Evolutionary conservation across 1,140 invertebrate genomes (phyloP).

Genomic region (Drosophila azteca): DNA sequence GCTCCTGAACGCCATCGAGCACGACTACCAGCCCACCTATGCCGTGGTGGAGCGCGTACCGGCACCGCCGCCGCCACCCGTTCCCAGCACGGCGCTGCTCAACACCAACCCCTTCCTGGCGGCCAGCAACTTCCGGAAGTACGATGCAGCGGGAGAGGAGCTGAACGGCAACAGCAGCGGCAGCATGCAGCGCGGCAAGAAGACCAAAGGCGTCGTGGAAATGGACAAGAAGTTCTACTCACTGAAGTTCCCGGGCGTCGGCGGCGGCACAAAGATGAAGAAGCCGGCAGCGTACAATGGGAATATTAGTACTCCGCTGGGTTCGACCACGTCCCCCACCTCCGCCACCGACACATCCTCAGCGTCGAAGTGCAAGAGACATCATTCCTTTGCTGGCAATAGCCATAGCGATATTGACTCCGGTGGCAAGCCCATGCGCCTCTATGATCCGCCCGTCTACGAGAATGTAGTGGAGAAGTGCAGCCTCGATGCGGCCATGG

Average conservation of each 20-base stretch:
- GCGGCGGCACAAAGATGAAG: conserved; percentile 39
- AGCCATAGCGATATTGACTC: conserved; percentile 76
- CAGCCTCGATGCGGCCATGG: conserved; percentile 42
- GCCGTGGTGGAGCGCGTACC: conserved; percentile 61
- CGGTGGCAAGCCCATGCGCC: conserved; percentile 51
- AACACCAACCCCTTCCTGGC: conserved; percentile 73
- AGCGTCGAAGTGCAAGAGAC: conserved; percentile 67
- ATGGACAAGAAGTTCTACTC: conserved; percentile 81
- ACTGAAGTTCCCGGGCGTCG: conserved; percentile 60
- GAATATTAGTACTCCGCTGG: conserved; percentile 33
- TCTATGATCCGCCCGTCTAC: conserved; percentile 77
- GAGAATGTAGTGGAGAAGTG: conserved; percentile 85
- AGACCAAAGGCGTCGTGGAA: conserved; percentile 32
- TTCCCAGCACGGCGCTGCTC: conserved; percentile 37
- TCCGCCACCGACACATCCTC: not conserved
- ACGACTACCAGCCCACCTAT: conserved; percentile 67
- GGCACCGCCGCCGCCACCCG: conserved; percentile 37
- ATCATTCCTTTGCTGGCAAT: conserved; percentile 76
- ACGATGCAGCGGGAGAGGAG: conserved; percentile 52
- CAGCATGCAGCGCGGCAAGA: conserved; percentile 43
- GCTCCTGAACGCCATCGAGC: conserved; percentile 58
- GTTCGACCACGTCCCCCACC: conserved; percentile 11
- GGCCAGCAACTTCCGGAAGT: conserved; percentile 69
- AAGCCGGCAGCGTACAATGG: conserved; percentile 34
- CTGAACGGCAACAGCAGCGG: conserved; percentile 39